Percentiles rank a stretch among this genome's conserved stretches.
Conservation (phyloP, 2,888 invertebrate genomes). For the Marasmarcha lunaedactyla region DNA sequence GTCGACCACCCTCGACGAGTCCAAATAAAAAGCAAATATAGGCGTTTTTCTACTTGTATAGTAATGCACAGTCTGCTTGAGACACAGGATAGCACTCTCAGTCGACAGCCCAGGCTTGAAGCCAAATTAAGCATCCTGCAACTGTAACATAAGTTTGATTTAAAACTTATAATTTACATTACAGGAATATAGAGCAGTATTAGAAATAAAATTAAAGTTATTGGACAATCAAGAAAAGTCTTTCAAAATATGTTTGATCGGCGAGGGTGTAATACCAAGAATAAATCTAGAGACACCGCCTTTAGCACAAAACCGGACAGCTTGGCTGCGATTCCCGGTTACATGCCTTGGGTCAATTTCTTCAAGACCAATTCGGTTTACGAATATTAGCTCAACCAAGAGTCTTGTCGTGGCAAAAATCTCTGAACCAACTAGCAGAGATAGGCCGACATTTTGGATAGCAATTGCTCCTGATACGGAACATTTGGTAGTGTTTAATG, state of each 20-base stretch:
- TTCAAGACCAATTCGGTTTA: constrained; percentile 34
- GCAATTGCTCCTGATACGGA: constrained; percentile 16
- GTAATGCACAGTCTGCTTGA: too few species aligned
- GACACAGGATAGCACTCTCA: too few species aligned
- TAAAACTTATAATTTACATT: too few species aligned
- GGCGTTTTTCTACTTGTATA: too few species aligned
- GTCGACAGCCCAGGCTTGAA: too few species aligned
- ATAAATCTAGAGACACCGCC: constrained; percentile 36
- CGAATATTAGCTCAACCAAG: constrained; percentile 43
- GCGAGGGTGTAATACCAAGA: constrained; percentile 57
- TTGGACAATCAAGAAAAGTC: constrained; percentile 45
- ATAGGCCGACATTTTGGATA: constrained; percentile 44
- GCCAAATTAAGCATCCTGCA: too few species aligned
- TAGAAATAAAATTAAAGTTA: constrained; percentile 50
- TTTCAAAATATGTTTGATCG: constrained; percentile 52
- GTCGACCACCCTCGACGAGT: too few species aligned
- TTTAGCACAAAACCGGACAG: constrained; percentile 29
- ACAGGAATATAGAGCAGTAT: constrained; percentile 54
- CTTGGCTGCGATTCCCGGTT: constrained; percentile 38
- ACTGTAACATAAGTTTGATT: too few species aligned
- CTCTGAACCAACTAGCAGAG: constrained; percentile 25
- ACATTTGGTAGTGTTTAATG: constrained; percentile 19
- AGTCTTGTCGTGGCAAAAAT: constrained; percentile 31
- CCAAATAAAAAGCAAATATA: too few species aligned
- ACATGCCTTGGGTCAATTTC: constrained; percentile 51